Conservation (phyloP, 2,888 invertebrate species). For the Fabriciana adippe region DNA sequence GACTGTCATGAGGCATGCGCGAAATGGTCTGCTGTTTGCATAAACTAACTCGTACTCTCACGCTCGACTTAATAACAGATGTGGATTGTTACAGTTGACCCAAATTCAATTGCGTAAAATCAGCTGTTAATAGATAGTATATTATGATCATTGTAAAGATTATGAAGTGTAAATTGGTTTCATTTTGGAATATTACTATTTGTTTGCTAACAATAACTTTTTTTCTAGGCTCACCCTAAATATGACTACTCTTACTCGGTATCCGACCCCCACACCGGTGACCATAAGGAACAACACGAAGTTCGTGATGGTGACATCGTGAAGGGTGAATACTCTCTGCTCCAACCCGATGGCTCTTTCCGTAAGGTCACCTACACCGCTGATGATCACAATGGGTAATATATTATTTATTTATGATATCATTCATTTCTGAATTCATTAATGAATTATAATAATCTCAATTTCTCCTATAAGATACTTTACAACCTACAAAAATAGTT, state of each 20-base stretch:
- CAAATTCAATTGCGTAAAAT: slow-evolving; percentile 46
- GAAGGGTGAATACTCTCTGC: slow-evolving; percentile 76
- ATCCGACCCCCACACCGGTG: slow-evolving; percentile 77
- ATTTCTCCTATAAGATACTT: too few relatives aligned
- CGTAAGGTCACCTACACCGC: slow-evolving; percentile 79
- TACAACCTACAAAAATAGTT: too few relatives aligned
- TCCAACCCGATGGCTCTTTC: slow-evolving; percentile 78
- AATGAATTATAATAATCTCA: too few relatives aligned
- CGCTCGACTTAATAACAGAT: slow-evolving; percentile 63
- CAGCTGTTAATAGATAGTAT: slow-evolving; percentile 37
- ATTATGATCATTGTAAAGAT: slow-evolving; percentile 36
- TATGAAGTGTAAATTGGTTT: slow-evolving; percentile 25
- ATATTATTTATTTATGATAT: background rate
- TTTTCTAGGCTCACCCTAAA: slow-evolving; percentile 73
- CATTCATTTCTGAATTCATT: too few relatives aligned
- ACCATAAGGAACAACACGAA: slow-evolving; percentile 79
- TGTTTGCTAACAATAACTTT: slow-evolving; percentile 1
- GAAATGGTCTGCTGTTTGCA: slow-evolving; percentile 70
- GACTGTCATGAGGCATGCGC: slow-evolving; percentile 62
- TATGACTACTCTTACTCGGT: slow-evolving; percentile 79
- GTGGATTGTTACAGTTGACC: slow-evolving; percentile 43
- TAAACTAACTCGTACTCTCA: slow-evolving; percentile 61
- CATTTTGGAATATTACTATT: background rate
- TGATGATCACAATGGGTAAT: slow-evolving; percentile 77
- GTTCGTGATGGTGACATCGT: slow-evolving; percentile 74